A percentile compares a stretch with the other conserved stretches of the same genome.
Evolutionary conservation across 2,797 vertebrate species (phyloP).

Genomic region (Nasua narica): DNA sequence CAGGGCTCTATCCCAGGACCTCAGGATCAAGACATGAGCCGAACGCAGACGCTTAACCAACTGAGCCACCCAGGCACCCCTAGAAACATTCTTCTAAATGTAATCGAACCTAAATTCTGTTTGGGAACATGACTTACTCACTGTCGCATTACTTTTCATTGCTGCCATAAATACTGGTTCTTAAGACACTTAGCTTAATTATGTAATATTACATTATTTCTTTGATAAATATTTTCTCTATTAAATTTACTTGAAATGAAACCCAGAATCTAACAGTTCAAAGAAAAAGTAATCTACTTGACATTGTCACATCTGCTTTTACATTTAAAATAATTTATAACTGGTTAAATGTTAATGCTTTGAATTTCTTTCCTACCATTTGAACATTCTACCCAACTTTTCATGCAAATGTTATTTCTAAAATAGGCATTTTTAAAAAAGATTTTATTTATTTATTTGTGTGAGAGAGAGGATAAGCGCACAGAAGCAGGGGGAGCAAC

Average conservation of each 20-base stretch:
- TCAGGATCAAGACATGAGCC: too few species aligned
- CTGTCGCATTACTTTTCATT: background rate
- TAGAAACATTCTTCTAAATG: background rate
- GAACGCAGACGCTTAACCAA: too few species aligned
- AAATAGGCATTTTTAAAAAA: background rate
- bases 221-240: background rate
- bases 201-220: constrained; percentile 8
- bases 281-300: background rate
- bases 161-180: background rate
- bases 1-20: too few species aligned
- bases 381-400: background rate
- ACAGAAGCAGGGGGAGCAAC: too few species aligned
- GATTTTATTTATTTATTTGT: too few species aligned
- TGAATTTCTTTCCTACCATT: background rate
- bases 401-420: background rate
- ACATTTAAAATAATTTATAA: constrained; percentile 6
- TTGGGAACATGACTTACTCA: background rate
- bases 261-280: background rate
- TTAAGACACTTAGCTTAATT: constrained; percentile 16
- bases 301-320: background rate
- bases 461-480: too few species aligned
- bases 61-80: too few species aligned
- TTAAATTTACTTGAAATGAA: background rate
- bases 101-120: constrained; percentile 15
- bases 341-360: background rate